These are phyloP conservation scores for Branchellion lobata DNA, from an alignment of 2,888 invertebrate genomes.

Conservation along the genomic window DNA sequence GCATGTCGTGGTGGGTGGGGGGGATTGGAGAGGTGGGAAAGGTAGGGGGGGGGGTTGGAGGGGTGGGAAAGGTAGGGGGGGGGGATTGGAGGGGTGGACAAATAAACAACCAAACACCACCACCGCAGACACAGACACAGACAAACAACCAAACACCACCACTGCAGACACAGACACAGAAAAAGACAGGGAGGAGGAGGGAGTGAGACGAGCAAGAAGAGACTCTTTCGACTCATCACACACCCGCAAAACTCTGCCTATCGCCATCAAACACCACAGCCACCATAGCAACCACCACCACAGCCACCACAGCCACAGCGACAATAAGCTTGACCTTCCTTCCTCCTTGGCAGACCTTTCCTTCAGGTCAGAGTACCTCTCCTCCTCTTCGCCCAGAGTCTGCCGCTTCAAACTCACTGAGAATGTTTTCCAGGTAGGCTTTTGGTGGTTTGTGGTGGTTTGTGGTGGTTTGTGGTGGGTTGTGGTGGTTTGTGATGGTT, in stretches of 20 bases:
- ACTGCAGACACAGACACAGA: background rate
- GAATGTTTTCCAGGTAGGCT: background rate
- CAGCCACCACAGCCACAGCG: background rate
- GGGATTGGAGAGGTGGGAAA: too few species aligned
- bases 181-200: background rate
- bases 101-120: too few species aligned
- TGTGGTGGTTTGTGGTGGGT: too few species aligned
- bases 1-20: too few species aligned
- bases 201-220: background rate
- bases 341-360: too few species aligned
- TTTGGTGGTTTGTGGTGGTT: too few species aligned
- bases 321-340: background rate
- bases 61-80: too few species aligned
- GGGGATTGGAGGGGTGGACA: too few species aligned
- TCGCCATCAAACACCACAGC: background rate
- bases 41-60: too few species aligned
- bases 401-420: background rate
- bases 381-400: background rate
- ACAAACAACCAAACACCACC: background rate
- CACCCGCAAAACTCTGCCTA: background rate
- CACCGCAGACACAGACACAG: background rate
- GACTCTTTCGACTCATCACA: background rate
- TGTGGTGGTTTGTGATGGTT: too few species aligned
- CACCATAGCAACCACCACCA: background rate
- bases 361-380: background rate